These are phyloP conservation scores for Metacarcinus magister DNA, from an alignment of 2,888 invertebrate genomes.

Conservation along the genomic window DNA sequence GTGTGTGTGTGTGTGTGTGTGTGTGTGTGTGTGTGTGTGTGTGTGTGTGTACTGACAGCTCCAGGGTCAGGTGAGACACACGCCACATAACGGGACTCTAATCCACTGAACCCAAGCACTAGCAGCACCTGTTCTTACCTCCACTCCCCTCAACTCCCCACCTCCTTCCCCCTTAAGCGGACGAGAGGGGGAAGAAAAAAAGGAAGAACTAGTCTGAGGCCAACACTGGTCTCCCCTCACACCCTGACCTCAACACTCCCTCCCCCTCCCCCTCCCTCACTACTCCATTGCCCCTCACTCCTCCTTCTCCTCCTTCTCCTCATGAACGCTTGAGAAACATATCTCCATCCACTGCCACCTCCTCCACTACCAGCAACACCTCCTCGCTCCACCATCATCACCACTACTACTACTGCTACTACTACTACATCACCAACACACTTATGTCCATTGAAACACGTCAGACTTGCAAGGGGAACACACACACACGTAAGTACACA, in stretches of 20 bases:
- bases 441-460: too few species aligned
- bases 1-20: constrained; percentile 39
- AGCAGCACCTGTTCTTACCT: background rate
- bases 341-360: too few species aligned
- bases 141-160: background rate
- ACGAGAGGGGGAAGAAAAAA: background rate
- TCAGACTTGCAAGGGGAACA: too few species aligned
- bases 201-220: background rate
- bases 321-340: background rate
- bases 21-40: constrained; percentile 3
- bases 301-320: background rate
- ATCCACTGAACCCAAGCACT: background rate
- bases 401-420: background rate
- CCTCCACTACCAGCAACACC: too few species aligned
- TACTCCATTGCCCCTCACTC: too few species aligned
- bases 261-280: background rate
- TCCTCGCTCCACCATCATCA: background rate
- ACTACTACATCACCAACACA: constrained; percentile 5
- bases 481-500: too few species aligned
- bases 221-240: background rate
- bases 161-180: background rate
- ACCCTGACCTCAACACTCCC: background rate
- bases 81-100: constrained; percentile 9
- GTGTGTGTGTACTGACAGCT: background rate
- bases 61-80: constrained; percentile 26